Evolutionary conservation across 35 echinoderm and acorn worm species (phyloP), one percentile per base, ranked within the genome.

Genomic region (Ophioderma brevispina): DNA sequence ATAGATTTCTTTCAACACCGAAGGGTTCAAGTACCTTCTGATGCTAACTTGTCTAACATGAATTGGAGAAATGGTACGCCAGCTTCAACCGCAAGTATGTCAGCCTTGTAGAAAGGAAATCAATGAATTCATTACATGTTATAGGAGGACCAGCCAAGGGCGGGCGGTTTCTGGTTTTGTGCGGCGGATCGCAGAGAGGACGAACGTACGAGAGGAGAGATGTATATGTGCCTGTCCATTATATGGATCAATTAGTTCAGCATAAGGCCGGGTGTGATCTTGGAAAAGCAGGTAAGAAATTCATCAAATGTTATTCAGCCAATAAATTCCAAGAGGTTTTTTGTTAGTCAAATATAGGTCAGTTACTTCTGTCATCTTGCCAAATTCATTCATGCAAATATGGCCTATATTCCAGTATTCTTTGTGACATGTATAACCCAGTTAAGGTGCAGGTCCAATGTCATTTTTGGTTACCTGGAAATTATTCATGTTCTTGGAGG

Each of bases 11-110:
- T 46, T 94, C 96, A 1, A 98, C 92, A 41, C 90, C 96, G 23
- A 98, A 94, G 55, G 96, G 96, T 98, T 98, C 84, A 93, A 91
- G 37, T 98, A 94, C 78, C 96, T 98, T 91, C 90, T 13, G 96
- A 98, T n/a, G 93, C 92, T 0, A 98, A 98, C 93, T 98, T 85
- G 96, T 95, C 64, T 56, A 81, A 39, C 94, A 94, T 70, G 96
- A 98, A 81, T 84, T 98, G 33, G 92, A 98, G 35, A 92, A 94
- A 82, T 98, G 96, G 96, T 92, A 82, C 39, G 81, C 89, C 42
- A 87, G 64, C 64, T 92, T 94, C 78, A 98, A 98, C 81, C 90
- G 93, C 75, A 94, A 94, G 63, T 98, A 98, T 55, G 96, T 92
- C 40, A 88, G 87, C 33, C 46, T 98, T 40, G 93, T 98, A 35